Percentiles rank a stretch among this genome's conserved stretches.
Conservation (phyloP, 2,797 vertebrate genomes). For the Protonibea diacanthus region DNA sequence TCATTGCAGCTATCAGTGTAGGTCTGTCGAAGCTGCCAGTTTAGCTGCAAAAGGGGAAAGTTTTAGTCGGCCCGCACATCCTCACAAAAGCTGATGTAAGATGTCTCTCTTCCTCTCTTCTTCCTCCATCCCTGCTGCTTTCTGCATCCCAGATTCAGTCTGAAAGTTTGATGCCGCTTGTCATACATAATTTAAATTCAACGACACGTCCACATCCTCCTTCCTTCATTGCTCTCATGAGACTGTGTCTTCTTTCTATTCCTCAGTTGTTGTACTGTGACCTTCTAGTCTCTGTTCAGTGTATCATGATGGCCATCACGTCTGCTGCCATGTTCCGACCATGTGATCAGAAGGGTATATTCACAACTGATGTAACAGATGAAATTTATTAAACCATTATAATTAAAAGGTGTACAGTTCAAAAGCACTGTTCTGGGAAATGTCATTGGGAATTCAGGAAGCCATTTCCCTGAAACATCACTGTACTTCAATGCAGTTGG, state of each 20-base stretch:
- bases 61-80: neutral
- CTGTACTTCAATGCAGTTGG: neutral
- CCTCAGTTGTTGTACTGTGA: constrained; percentile 18
- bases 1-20: neutral
- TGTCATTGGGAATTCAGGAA: neutral
- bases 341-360: neutral
- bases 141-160: constrained; percentile 48
- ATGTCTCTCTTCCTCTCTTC: neutral
- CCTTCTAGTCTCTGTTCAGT: neutral
- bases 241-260: constrained; percentile 12
- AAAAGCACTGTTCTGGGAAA: neutral
- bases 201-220: constrained; percentile 21
- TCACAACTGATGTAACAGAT: neutral
- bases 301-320: neutral
- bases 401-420: neutral
- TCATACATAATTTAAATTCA: constrained; percentile 70
- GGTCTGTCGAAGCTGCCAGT: neutral
- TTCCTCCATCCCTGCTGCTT: constrained; percentile 16
- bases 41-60: neutral
- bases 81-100: neutral
- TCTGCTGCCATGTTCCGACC: neutral
- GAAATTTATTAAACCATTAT: neutral
- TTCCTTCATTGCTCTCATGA: constrained; percentile 18
- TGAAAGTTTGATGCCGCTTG: constrained; percentile 68
- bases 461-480: neutral